Conservation (phyloP, 2,888 invertebrate genomes). For the Laspeyria flexula region DNA sequence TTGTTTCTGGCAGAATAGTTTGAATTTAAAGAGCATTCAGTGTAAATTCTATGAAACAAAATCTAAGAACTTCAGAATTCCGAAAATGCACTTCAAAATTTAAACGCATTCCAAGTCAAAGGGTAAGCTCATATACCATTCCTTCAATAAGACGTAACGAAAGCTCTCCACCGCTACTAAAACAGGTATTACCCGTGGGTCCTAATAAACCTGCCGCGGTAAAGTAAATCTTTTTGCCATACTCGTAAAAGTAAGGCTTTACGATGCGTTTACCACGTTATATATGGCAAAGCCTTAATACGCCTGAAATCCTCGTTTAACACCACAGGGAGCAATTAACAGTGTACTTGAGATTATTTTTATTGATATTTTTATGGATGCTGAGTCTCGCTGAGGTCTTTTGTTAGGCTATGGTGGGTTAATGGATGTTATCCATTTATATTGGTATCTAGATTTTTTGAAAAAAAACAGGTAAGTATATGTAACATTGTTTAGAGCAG, state of each 20-base stretch:
- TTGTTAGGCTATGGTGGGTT: background rate
- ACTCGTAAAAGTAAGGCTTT: constrained; percentile 61
- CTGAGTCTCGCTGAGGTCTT: constrained; percentile 2
- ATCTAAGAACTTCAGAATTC: too few relatives aligned
- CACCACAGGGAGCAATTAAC: constrained; percentile 36
- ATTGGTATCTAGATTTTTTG: too few relatives aligned
- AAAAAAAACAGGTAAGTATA: too few relatives aligned
- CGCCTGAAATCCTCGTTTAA: constrained; percentile 16
- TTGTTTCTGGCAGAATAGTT: too few relatives aligned
- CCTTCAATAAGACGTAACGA: constrained; percentile 43
- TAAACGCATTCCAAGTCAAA: constrained; percentile 30
- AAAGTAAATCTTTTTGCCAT: constrained; percentile 61
- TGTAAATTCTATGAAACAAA: too few relatives aligned
- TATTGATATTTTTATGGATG: constrained; percentile 55
- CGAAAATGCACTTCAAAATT: constrained; percentile 1
- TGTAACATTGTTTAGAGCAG: too few relatives aligned
- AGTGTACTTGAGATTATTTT: constrained; percentile 47
- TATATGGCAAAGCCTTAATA: constrained; percentile 37
- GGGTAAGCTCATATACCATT: constrained; percentile 38
- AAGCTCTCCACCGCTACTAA: constrained; percentile 31
- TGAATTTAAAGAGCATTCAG: too few relatives aligned
- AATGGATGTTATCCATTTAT: constrained; percentile 6
- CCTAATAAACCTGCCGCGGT: constrained; percentile 51
- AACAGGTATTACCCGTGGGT: constrained; percentile 42
- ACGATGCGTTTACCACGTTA: constrained; percentile 59